Percentiles rank a stretch among this genome's conserved stretches.
Conservation (phyloP, 2,888 invertebrate genomes). For the Branchellion lobata region DNA sequence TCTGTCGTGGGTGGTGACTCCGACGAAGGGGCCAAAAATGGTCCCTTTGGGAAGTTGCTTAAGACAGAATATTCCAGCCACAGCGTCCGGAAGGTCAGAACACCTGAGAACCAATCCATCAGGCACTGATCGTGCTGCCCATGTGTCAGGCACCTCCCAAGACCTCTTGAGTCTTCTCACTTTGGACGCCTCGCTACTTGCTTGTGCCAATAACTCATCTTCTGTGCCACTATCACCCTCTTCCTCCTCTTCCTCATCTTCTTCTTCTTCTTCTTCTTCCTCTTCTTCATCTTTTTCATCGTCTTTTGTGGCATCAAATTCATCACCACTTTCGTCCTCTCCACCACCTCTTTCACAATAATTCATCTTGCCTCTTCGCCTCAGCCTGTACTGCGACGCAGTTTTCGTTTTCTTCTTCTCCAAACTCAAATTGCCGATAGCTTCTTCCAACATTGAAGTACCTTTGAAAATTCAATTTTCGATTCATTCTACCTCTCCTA, state of each 20-base stretch:
- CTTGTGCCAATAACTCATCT: neutral
- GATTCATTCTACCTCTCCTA: too few species aligned
- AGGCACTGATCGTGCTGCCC: constrained; percentile 19
- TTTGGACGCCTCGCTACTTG: neutral
- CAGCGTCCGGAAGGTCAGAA: constrained; percentile 26
- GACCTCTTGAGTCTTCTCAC: neutral
- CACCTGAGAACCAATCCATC: constrained; percentile 27
- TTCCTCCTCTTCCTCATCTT: neutral
- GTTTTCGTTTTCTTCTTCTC: neutral
- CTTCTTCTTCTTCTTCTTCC: neutral
- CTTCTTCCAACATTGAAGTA: constrained; percentile 7
- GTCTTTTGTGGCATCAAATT: neutral
- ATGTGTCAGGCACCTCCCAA: neutral
- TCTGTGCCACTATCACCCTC: neutral
- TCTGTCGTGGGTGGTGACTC: neutral
- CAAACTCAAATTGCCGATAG: neutral
- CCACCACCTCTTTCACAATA: neutral
- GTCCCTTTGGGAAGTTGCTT: neutral
- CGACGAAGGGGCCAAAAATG: constrained; percentile 35
- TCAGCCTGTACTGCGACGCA: neutral
- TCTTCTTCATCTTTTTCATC: neutral
- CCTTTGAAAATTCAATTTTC: too few species aligned
- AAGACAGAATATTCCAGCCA: constrained; percentile 8
- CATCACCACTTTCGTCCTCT: neutral
- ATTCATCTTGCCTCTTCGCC: constrained; percentile 6